Evolutionary conservation across 2,888 invertebrate genomes (phyloP).

Genomic region (Scotopteryx bipunctaria): DNA sequence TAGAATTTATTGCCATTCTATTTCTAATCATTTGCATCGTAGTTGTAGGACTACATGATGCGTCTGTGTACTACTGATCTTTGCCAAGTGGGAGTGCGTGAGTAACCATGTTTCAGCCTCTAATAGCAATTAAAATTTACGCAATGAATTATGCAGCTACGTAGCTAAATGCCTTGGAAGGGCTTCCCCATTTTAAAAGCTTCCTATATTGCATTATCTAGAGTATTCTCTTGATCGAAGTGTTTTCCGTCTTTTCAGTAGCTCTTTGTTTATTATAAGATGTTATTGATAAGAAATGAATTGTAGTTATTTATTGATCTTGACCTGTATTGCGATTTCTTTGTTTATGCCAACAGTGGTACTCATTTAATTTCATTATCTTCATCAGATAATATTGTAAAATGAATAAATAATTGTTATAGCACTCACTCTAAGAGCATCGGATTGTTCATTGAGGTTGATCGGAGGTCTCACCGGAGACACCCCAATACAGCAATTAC

Average conservation of each 20-base stretch:
- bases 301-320: conserved; percentile 16
- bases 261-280: background rate
- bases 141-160: conserved; percentile 32
- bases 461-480: conserved; percentile 90
- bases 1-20: conserved; percentile 54
- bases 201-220: background rate
- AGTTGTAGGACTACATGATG: conserved; percentile 57
- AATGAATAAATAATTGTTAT: conserved; percentile 3
- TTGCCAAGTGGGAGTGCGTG: conserved; percentile 65
- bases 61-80: conserved; percentile 60
- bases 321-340: conserved; percentile 15
- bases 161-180: conserved; percentile 8
- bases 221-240: background rate
- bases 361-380: conserved; percentile 6
- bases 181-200: conserved; percentile 11
- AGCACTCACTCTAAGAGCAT: conserved; percentile 88
- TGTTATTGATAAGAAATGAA: conserved; percentile 2
- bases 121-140: conserved; percentile 37
- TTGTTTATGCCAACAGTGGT: conserved; percentile 19
- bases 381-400: conserved; percentile 6
- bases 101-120: conserved; percentile 48
- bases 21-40: conserved; percentile 54
- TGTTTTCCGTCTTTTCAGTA: background rate
- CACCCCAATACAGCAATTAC: conserved; percentile 86
- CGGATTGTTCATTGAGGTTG: conserved; percentile 88